A percentile compares a stretch with the other conserved stretches of the same genome.
Evolutionary conservation across 2,113 vertebrate species (phyloP).

Genomic region (Delphinus delphis): DNA sequence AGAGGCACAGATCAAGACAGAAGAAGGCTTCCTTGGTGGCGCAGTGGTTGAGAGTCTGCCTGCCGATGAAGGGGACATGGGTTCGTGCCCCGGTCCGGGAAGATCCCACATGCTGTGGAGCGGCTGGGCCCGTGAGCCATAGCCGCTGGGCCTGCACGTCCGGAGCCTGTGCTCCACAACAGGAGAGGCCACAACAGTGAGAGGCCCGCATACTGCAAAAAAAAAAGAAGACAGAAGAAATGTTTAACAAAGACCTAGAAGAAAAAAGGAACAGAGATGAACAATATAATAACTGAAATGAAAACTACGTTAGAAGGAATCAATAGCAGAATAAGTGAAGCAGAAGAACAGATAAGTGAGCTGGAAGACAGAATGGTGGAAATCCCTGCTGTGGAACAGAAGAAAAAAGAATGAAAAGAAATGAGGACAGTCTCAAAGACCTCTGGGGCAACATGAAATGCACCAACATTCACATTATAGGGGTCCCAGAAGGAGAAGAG

Average conservation of each 20-base stretch:
- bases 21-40: background rate
- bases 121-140: too few species aligned
- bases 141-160: too few species aligned
- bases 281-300: background rate
- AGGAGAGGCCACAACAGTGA: too few species aligned
- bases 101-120: too few species aligned
- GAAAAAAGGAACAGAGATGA: background rate
- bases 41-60: too few species aligned
- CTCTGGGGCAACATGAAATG: background rate
- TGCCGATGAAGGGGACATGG: too few species aligned
- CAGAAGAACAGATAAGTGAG: background rate
- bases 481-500: too few species aligned
- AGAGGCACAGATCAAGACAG: background rate
- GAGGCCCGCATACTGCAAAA: too few species aligned
- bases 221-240: background rate
- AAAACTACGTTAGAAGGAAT: background rate
- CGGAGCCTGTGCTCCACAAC: too few species aligned
- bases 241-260: background rate
- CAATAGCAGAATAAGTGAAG: background rate
- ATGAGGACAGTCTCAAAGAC: background rate
- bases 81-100: too few species aligned
- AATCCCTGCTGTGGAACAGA: background rate
- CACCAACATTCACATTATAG: background rate
- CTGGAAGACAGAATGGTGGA: background rate
- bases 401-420: background rate